These are phyloP conservation scores for Amorpha juglandis DNA, from an alignment of 2,888 invertebrate species.

Conservation along the genomic window DNA sequence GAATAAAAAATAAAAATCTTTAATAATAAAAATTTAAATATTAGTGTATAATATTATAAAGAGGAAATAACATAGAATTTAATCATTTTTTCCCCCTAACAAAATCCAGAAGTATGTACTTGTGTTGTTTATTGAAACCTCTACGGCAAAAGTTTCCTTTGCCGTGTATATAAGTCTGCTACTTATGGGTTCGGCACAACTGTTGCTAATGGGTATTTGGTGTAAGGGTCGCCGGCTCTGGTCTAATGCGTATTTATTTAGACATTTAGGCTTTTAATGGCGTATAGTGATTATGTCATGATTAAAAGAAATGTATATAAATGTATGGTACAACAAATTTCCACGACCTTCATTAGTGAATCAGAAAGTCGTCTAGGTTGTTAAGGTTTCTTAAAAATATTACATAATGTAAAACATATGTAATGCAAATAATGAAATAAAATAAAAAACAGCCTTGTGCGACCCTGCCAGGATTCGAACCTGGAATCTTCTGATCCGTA, in stretches of 20 bases:
- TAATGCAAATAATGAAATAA: too few relatives aligned
- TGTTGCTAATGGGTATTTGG: constrained; percentile 1
- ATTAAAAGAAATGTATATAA: background rate
- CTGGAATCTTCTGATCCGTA: constrained; percentile 89
- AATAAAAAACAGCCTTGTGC: background rate
- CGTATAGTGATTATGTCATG: background rate
- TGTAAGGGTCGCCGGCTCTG: background rate
- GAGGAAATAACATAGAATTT: too few relatives aligned
- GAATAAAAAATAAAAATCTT: too few relatives aligned
- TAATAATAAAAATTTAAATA: too few relatives aligned
- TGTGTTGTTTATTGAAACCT: background rate
- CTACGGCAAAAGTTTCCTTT: background rate
- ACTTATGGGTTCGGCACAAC: constrained; percentile 6
- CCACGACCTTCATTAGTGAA: too few relatives aligned
- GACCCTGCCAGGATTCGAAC: constrained; percentile 87
- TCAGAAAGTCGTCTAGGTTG: too few relatives aligned
- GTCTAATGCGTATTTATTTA: background rate
- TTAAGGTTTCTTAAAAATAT: too few relatives aligned
- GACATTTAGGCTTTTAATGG: background rate
- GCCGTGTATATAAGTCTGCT: background rate
- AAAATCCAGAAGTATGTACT: background rate
- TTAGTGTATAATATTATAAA: too few relatives aligned
- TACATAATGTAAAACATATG: too few relatives aligned
- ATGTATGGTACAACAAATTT: background rate
- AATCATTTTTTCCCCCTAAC: too few relatives aligned